These are phyloP conservation scores for Pardalotus punctatus DNA, from an alignment of 2,113 vertebrate species.

Conservation along the genomic window DNA sequence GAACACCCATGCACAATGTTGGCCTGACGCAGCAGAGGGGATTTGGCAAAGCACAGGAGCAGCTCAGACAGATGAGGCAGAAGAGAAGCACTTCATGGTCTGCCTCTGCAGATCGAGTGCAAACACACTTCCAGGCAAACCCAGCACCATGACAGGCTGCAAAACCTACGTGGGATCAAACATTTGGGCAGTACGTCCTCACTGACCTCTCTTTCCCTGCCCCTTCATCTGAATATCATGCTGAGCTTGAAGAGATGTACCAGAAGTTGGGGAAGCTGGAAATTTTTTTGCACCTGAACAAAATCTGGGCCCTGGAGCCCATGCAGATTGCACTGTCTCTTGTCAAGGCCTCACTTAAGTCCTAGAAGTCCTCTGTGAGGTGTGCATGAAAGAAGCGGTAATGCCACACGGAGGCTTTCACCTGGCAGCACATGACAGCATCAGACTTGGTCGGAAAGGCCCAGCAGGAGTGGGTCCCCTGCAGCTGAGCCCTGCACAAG, in stretches of 20 bases:
- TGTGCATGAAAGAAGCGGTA: neutral
- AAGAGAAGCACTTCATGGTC: neutral
- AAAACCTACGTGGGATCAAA: neutral
- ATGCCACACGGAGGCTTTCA: neutral
- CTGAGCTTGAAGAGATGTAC: neutral
- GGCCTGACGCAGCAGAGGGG: fast-evolving
- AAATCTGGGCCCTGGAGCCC: neutral
- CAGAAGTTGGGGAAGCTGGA: neutral
- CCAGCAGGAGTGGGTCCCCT: neutral
- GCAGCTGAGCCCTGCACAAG: neutral
- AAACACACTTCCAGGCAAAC: neutral
- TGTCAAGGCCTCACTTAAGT: neutral
- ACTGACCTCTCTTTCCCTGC: neutral
- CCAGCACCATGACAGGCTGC: neutral
- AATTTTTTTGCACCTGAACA: neutral
- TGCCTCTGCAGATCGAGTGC: neutral
- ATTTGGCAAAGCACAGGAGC: neutral
- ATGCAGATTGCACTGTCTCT: neutral
- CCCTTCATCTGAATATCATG: neutral
- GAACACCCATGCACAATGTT: neutral
- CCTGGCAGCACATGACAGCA: neutral
- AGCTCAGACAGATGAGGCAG: fast-evolving
- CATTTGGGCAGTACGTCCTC: fast-evolving
- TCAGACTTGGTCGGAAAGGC: neutral
- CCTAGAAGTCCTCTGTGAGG: neutral